phyloP scores from a whole-genome alignment of 2,113 vertebrate species.

The Nesoenas mayeri region DNA sequence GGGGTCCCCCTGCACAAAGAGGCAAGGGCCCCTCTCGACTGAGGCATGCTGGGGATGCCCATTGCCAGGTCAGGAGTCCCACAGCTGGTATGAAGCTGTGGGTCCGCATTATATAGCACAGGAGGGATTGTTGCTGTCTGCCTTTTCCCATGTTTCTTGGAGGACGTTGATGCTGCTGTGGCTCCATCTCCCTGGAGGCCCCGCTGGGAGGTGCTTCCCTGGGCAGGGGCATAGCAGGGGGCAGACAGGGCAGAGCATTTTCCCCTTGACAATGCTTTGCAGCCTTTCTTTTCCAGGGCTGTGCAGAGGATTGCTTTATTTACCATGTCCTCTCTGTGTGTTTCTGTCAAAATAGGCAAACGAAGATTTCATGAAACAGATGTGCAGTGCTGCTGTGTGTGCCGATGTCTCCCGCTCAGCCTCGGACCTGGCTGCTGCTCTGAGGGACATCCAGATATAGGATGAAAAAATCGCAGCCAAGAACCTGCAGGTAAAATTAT shows the following conservation, averaged over 20 bases:
- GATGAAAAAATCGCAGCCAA: slow-evolving; percentile 82
- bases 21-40: not conserved
- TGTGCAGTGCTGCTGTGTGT: slow-evolving; percentile 67
- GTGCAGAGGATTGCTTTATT: not conserved
- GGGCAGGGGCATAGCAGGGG: not conserved
- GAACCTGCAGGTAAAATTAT: slow-evolving; percentile 86
- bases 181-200: slow-evolving; percentile 70
- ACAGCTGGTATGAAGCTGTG: not conserved
- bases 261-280: not conserved
- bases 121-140: not conserved
- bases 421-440: slow-evolving; percentile 77
- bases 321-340: not conserved
- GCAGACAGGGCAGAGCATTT: not conserved
- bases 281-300: slow-evolving; percentile 8
- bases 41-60: rapidly evolving
- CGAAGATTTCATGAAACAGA: slow-evolving; percentile 78
- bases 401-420: slow-evolving; percentile 66
- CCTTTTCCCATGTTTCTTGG: not conserved
- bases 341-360: slow-evolving; percentile 75
- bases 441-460: slow-evolving; percentile 83
- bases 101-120: rapidly evolving
- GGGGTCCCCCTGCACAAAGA: not conserved
- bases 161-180: slow-evolving; percentile 69
- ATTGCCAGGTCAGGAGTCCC: not conserved
- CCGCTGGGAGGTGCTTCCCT: slow-evolving; percentile 75